Base-by-base conservation (phyloP, 2,113 vertebrate species). In the Haplochromis vanheusdeni region DNA sequence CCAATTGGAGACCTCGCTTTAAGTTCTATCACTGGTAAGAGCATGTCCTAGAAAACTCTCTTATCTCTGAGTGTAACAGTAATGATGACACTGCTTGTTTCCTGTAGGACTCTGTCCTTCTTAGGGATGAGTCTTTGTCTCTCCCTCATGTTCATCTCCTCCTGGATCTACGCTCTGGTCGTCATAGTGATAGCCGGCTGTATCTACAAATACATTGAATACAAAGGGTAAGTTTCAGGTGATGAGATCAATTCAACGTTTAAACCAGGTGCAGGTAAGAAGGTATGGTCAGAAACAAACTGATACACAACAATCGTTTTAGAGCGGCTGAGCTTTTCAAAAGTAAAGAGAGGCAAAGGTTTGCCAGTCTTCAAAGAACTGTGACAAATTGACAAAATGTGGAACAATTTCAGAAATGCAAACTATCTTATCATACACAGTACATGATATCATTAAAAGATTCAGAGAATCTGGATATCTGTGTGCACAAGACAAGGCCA, bases 191-290 rank as follows among this genome's bases (percentile, higher is more conserved):
- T 99, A 23, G 98, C 98, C 1, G 97, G 98, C 92, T 98, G 98
- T 93, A 98, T 99, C 95, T 99, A 99, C 92, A 99, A 99, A 94
- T 99, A 99, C 95, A 99, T 99, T 85, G 98, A 99, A 94, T 99
- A 98, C 95, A 97, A 97, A 91, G 98, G 98, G 98, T 99, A 94
- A 97, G 98, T 86, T 45, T 58, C 6, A 17, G 10, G 8, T 14
- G 5, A 40, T 21, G 7, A 60, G 5, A 52, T 82, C 19, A 37
- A 47, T 13, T 62, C 13, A 23, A 0, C 17, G 4, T 65, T 65
- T 35, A 65, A 35, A 65, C 31, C 17, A 35, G 60, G 9, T n/a
- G 4, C 31, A 35, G 9, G 2, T 7, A 0, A 65, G 17, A 35
- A 35, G 58, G 17, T 54, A 2, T 6, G n/a, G n/a, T 65, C 31